phyloP scores from a whole-genome alignment of 2,113 vertebrate genomes.

The Atlantisia rogersi region DNA sequence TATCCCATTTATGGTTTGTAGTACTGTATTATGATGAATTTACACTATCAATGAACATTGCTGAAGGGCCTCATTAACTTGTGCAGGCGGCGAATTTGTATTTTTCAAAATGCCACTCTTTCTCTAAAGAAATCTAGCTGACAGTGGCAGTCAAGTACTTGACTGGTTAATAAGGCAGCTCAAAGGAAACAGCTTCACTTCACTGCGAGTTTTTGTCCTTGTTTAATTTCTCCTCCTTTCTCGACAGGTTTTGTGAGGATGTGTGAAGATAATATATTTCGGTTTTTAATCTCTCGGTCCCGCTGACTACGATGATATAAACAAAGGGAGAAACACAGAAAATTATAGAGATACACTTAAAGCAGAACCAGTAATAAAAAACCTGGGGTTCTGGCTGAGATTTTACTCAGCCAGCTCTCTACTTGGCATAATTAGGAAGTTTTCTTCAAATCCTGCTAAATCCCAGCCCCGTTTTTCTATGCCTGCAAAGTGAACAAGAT shows the following conservation, averaged over 20 bases:
- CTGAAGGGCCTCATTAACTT: constrained; percentile 73
- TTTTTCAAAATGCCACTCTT: constrained; percentile 70
- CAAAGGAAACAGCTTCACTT: constrained; percentile 69
- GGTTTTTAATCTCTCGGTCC: constrained; percentile 32
- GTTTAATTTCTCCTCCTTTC: constrained; percentile 63
- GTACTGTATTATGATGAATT: constrained; percentile 65
- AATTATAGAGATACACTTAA: constrained; percentile 40
- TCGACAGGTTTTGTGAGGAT: constrained; percentile 56
- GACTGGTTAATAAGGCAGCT: constrained; percentile 71
- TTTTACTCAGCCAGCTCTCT: constrained; percentile 1
- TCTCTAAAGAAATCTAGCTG: constrained; percentile 68
- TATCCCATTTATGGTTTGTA: constrained; percentile 63
- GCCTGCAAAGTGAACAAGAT: constrained; percentile 66
- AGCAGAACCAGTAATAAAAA: constrained; percentile 31
- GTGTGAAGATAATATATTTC: constrained; percentile 24
- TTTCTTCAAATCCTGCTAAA: constrained; percentile 45
- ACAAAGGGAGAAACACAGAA: constrained; percentile 62
- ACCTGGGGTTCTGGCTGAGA: constrained; percentile 29
- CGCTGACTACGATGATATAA: constrained; percentile 38
- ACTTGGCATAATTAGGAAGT: constrained; percentile 42
- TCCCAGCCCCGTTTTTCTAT: background rate
- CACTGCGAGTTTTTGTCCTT: constrained; percentile 55
- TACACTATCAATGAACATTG: constrained; percentile 69
- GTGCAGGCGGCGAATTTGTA: constrained; percentile 68
- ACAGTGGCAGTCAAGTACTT: constrained; percentile 68